These are phyloP conservation scores for Pseudochirops corinnae DNA, from an alignment of 2,797 vertebrate species.

Conservation along the genomic window DNA sequence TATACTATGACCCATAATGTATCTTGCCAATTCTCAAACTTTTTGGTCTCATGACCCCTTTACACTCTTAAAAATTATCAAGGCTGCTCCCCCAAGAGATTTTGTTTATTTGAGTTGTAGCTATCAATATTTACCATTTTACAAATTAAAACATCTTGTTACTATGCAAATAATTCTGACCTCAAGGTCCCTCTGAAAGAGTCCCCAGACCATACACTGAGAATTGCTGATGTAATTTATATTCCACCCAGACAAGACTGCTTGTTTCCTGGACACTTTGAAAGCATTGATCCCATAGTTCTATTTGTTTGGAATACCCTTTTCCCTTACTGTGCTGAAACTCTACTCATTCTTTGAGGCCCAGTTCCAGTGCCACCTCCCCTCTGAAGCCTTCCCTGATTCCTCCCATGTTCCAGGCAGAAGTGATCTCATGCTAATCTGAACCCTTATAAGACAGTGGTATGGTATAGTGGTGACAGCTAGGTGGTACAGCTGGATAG, in stretches of 20 bases:
- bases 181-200: not conserved
- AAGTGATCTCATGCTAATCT: not conserved
- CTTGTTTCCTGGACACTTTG: not conserved
- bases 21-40: not conserved
- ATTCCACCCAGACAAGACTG: not conserved
- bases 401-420: not conserved
- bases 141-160: not conserved
- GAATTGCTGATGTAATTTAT: not conserved
- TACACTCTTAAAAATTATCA: not conserved
- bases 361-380: not conserved
- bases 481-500: too few species aligned
- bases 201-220: not conserved
- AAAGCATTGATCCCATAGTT: not conserved
- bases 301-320: not conserved
- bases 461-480: not conserved
- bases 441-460: not conserved
- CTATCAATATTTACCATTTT: not conserved
- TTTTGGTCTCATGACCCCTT: not conserved
- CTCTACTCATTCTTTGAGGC: not conserved
- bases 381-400: not conserved
- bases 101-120: not conserved
- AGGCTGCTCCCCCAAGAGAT: not conserved
- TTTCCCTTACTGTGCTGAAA: not conserved
- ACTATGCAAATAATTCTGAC: not conserved
- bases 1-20: not conserved